phyloP scores from a whole-genome alignment of 1,140 invertebrate species.

The Ruditapes philippinarum region DNA sequence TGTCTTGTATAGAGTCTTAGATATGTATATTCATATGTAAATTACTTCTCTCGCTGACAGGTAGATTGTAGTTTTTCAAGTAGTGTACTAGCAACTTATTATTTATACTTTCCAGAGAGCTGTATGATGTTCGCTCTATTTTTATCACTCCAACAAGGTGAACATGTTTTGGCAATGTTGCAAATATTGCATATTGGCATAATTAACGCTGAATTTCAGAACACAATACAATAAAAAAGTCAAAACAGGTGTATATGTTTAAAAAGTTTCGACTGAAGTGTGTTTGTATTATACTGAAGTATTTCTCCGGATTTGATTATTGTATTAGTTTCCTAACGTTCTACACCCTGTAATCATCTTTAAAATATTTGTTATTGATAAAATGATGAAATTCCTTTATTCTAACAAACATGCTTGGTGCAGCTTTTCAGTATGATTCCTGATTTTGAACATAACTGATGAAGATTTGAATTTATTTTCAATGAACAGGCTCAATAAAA shows the following conservation, averaged over 20 bases:
- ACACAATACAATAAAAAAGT: not conserved
- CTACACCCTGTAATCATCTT: too few relatives aligned
- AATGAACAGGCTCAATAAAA: too few relatives aligned
- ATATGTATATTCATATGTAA: not conserved
- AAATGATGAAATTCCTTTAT: not conserved
- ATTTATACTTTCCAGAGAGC: not conserved
- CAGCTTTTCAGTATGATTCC: too few relatives aligned
- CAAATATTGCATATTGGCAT: conserved; percentile 17
- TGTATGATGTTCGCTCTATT: not conserved
- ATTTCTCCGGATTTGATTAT: not conserved
- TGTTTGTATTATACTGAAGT: too few relatives aligned
- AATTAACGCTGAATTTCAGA: not conserved
- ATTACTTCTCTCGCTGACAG: not conserved
- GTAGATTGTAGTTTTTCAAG: not conserved
- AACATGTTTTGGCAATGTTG: conserved; percentile 1
- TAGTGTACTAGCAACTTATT: not conserved
- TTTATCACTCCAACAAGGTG: not conserved
- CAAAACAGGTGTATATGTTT: not conserved
- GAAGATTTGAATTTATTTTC: too few relatives aligned
- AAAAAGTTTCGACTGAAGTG: not conserved
- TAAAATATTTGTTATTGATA: not conserved
- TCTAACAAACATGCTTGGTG: too few relatives aligned
- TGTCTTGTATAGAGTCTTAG: too few relatives aligned
- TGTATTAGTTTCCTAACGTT: too few relatives aligned
- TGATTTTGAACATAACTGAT: too few relatives aligned